Percentiles rank a stretch among this genome's conserved stretches.
Evolutionary conservation across 2,888 invertebrate species (phyloP).

Genomic region (Campoplex nolae): DNA sequence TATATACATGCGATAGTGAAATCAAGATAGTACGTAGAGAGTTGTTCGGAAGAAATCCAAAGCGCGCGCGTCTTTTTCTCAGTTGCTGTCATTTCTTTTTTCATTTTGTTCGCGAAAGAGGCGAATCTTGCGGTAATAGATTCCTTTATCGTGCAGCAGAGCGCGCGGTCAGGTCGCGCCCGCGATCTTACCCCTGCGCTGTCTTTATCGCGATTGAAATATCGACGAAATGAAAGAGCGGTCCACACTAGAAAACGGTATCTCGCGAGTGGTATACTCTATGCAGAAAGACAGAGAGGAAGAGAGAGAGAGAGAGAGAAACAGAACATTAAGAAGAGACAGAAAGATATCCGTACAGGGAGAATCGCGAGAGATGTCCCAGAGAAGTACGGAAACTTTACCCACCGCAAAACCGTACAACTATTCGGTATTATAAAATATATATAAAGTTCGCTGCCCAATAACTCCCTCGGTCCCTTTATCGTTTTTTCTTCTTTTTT

Average conservation of each 20-base stretch:
- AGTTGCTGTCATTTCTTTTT: slow-evolving; percentile 51
- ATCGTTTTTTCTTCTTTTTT: slow-evolving; percentile 1
- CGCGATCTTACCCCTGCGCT: slow-evolving; percentile 72
- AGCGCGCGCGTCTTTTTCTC: slow-evolving; percentile 49
- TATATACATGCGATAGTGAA: slow-evolving; percentile 20
- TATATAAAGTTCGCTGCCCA: slow-evolving; percentile 39
- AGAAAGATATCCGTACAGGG: slow-evolving; percentile 43
- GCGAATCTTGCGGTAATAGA: slow-evolving; percentile 76
- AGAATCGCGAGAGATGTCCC: slow-evolving; percentile 20
- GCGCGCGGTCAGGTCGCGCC: slow-evolving; percentile 64
- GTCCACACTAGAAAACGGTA: slow-evolving; percentile 38
- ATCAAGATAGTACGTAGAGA: slow-evolving; percentile 15
- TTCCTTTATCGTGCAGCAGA: slow-evolving; percentile 78
- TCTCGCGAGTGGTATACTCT: slow-evolving; percentile 49
- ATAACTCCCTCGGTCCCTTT: slow-evolving; percentile 20
- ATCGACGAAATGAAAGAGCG: slow-evolving; percentile 77
- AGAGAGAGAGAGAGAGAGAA: slow-evolving; percentile 13
- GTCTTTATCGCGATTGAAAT: slow-evolving; percentile 78
- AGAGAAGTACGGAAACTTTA: slow-evolving; percentile 60
- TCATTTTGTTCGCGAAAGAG: slow-evolving; percentile 35
- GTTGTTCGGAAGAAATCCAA: slow-evolving; percentile 60
- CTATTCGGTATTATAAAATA: not conserved
- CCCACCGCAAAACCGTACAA: slow-evolving; percentile 40
- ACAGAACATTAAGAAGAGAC: slow-evolving; percentile 45
- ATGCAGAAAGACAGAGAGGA: slow-evolving; percentile 13